Conservation (phyloP, 2,113 vertebrate species). For the Pleuronectes platessa region DNA sequence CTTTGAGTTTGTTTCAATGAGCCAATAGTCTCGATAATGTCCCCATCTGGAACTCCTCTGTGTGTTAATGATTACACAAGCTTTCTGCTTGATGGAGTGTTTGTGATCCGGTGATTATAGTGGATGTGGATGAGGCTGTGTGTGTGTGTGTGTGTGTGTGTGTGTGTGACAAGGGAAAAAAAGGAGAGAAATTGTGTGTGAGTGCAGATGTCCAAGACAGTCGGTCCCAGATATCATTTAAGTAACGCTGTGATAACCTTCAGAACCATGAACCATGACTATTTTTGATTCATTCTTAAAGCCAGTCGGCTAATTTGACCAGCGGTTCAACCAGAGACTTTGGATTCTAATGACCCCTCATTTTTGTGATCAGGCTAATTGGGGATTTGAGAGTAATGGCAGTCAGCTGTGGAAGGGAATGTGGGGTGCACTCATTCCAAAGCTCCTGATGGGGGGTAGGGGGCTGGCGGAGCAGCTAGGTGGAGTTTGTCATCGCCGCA, state of each 20-base stretch:
- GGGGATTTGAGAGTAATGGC: conserved; percentile 38
- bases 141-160: background rate
- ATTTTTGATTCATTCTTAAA: conserved; percentile 15
- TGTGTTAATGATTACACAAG: conserved; percentile 13
- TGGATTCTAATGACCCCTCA: conserved; percentile 23
- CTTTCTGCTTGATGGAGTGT: conserved; percentile 14
- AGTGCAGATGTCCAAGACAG: too few relatives aligned
- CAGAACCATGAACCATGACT: background rate
- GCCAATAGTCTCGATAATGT: conserved; percentile 20
- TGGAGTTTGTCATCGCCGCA: background rate
- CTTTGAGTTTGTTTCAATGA: conserved; percentile 11
- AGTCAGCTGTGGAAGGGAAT: conserved; percentile 39
- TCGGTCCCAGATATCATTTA: too few relatives aligned
- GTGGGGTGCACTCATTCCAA: background rate
- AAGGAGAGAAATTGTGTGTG: background rate
- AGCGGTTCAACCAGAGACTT: background rate
- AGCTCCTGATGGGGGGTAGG: background rate
- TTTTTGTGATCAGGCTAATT: conserved; percentile 35
- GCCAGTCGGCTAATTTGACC: conserved; percentile 27
- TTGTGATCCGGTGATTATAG: background rate
- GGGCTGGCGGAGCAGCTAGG: background rate
- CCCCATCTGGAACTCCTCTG: conserved; percentile 26
- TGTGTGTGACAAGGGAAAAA: background rate
- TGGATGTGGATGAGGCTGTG: background rate
- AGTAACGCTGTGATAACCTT: too few relatives aligned